A percentile compares a stretch with the other conserved stretches of the same genome.
Conservation (phyloP, 2,888 invertebrate genomes). For the Pyrochroa serraticornis region DNA sequence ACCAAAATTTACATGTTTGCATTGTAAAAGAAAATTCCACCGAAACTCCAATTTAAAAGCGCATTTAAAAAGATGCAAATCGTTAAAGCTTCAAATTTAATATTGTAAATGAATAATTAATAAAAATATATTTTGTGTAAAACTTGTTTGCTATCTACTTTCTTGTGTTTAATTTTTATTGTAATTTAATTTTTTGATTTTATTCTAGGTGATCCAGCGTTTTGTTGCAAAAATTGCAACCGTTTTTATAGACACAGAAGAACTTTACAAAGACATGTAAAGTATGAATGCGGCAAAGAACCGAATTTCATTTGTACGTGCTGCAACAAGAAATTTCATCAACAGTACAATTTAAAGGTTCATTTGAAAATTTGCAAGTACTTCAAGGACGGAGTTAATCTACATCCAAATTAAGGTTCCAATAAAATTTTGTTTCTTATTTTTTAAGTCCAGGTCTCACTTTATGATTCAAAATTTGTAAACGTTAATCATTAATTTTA, state of each 20-base stretch:
- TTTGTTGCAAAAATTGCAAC: slow-evolving; percentile 18
- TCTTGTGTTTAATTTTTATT: neutral
- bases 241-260: slow-evolving; percentile 25
- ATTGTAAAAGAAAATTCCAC: no score
- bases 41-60: no score
- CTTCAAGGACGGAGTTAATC: no score
- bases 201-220: slow-evolving; percentile 1
- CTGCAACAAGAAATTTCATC: slow-evolving; percentile 52
- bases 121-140: no score
- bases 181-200: neutral
- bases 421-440: neutral
- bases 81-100: no score
- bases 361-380: slow-evolving; percentile 20
- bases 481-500: no score
- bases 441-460: no score
- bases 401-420: no score
- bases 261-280: slow-evolving; percentile 34
- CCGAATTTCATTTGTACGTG: slow-evolving; percentile 57
- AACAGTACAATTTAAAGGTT: slow-evolving; percentile 41
- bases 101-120: no score
- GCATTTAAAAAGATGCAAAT: no score
- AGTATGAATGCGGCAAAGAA: slow-evolving; percentile 60
- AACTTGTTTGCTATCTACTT: neutral
- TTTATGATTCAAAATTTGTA: neutral
- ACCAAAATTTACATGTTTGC: no score